Evolutionary conservation across 2,113 vertebrate species (phyloP).

Genomic region (Bufo gargarizans): DNA sequence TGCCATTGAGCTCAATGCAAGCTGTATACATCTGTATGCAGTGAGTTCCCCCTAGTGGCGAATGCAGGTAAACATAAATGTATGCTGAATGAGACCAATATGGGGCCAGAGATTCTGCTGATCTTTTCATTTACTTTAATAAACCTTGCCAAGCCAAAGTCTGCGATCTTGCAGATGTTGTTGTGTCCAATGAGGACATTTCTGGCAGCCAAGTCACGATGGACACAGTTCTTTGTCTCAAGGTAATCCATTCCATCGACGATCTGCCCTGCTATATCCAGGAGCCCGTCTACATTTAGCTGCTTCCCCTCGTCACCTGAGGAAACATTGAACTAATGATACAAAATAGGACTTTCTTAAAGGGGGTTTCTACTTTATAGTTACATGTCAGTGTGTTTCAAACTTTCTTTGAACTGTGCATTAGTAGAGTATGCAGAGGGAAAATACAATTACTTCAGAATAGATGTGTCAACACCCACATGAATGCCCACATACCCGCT

Average conservation of each 20-base stretch:
- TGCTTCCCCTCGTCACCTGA: conserved; percentile 69
- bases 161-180: conserved; percentile 83
- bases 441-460: too few relatives aligned
- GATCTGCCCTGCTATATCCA: conserved; percentile 78
- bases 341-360: neutral
- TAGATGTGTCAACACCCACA: too few relatives aligned
- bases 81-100: too few relatives aligned
- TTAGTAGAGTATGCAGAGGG: too few relatives aligned
- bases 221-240: conserved; percentile 79
- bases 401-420: too few relatives aligned
- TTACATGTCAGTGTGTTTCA: neutral
- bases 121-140: conserved; percentile 73
- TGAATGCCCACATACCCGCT: too few relatives aligned
- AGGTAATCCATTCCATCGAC: conserved; percentile 84
- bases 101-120: too few relatives aligned
- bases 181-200: conserved; percentile 82
- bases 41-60: neutral
- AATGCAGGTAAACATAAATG: neutral
- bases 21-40: too few relatives aligned
- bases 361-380: neutral
- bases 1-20: too few relatives aligned
- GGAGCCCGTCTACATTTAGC: conserved; percentile 64
- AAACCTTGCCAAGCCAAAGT: conserved; percentile 83
- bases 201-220: conserved; percentile 83
- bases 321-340: neutral